Conservation (phyloP, 2,797 vertebrate genomes). For the Amphiprion clarkii region DNA sequence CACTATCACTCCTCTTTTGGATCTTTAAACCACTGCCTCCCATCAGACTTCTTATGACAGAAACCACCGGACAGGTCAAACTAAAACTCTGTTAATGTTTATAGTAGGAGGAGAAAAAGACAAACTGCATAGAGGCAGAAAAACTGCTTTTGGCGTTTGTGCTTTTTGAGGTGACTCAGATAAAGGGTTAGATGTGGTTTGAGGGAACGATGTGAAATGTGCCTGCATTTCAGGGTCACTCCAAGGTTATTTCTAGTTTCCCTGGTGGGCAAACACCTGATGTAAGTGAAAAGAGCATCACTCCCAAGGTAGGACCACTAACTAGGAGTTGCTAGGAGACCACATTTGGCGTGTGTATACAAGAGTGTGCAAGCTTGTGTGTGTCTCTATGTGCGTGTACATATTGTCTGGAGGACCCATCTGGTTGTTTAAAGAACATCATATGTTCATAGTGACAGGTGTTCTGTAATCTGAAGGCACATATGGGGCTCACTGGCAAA, state of each 20-base stretch:
- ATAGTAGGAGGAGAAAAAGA: background rate
- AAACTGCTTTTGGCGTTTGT: constrained; percentile 8
- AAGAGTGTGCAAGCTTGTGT: constrained; percentile 20
- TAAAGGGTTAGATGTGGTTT: constrained; percentile 34
- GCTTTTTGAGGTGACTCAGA: constrained; percentile 4
- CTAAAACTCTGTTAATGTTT: background rate
- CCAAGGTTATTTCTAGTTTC: constrained; percentile 71
- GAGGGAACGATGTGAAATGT: constrained; percentile 56
- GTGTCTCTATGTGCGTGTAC: constrained; percentile 17
- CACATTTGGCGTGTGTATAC: constrained; percentile 47
- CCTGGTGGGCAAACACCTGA: constrained; percentile 75
- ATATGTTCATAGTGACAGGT: constrained; percentile 71
- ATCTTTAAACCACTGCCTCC: constrained; percentile 1
- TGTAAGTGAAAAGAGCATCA: constrained; percentile 76
- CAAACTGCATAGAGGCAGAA: constrained; percentile 6
- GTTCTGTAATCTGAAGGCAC: constrained; percentile 43
- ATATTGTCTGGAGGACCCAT: constrained; percentile 67
- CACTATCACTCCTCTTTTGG: constrained; percentile 22
- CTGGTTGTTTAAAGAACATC: constrained; percentile 68
- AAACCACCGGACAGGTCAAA: constrained; percentile 10
- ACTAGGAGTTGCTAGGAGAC: constrained; percentile 82
- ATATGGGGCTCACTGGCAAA: constrained; percentile 32
- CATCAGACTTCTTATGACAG: background rate
- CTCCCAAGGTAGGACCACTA: constrained; percentile 76
- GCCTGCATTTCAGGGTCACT: constrained; percentile 63